Evolutionary conservation across 2,113 vertebrate species (phyloP).

Genomic region (Phalacrocorax brasilianus): DNA sequence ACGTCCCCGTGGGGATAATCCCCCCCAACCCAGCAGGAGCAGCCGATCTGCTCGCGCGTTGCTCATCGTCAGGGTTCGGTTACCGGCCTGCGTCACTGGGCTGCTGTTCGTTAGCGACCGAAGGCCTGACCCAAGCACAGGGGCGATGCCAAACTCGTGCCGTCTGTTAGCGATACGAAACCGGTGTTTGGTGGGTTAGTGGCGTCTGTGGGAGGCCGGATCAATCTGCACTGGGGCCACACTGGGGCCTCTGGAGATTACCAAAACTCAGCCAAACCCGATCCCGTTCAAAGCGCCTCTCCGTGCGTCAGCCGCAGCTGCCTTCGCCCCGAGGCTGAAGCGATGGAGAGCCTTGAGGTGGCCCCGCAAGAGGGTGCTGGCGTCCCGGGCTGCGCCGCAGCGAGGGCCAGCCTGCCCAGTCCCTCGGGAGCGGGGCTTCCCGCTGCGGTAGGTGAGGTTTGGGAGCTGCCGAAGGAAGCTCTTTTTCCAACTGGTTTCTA

Average conservation of each 20-base stretch:
- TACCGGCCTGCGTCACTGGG: rapidly evolving
- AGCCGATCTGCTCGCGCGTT: no score
- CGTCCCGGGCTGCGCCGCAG: rapidly evolving
- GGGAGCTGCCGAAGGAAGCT: neutral
- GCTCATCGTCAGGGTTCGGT: neutral
- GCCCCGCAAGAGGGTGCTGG: neutral
- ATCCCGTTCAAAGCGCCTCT: rapidly evolving
- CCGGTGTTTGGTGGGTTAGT: rapidly evolving
- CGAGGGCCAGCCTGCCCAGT: no score
- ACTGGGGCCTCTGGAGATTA: rapidly evolving
- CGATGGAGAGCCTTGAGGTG: neutral
- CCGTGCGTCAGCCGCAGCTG: no score
- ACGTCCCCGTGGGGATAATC: neutral
- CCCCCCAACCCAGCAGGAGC: no score
- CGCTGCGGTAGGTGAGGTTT: no score
- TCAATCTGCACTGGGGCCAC: neutral
- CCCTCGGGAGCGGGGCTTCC: rapidly evolving
- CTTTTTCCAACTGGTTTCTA: neutral
- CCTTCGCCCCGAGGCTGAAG: neutral
- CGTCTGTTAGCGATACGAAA: rapidly evolving
- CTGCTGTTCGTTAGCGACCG: rapidly evolving
- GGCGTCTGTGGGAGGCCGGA: neutral
- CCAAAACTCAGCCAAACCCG: neutral
- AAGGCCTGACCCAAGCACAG: neutral
- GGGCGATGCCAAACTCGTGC: rapidly evolving